Evolutionary conservation across 2,888 invertebrate genomes (phyloP).

Genomic region (Augiades crinisus): DNA sequence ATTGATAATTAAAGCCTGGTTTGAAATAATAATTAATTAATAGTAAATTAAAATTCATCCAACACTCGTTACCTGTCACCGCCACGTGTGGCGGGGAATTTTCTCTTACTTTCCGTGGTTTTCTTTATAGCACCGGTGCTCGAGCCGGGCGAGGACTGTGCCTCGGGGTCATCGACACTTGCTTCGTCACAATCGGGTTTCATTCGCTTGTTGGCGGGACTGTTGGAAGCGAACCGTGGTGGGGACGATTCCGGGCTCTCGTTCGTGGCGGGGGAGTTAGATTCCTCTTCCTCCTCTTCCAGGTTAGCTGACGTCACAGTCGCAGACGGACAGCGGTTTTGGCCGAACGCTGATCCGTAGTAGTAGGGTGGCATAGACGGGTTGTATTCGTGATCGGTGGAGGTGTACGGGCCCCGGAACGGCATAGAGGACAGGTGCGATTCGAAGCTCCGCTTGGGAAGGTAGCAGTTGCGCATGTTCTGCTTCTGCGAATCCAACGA

Average conservation of each 20-base stretch:
- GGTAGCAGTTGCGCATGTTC: too few relatives aligned
- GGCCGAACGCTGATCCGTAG: not conserved
- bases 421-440: not conserved
- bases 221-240: not conserved
- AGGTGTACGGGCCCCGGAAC: not conserved
- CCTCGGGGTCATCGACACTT: not conserved
- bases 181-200: not conserved
- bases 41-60: not conserved
- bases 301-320: not conserved
- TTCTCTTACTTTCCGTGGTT: not conserved
- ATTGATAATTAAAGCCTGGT: not conserved
- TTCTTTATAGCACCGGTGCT: not conserved
- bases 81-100: not conserved
- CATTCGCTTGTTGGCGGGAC: conserved; percentile 11
- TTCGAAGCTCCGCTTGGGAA: not conserved
- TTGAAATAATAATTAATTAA: not conserved
- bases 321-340: not conserved
- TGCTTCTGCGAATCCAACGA: too few relatives aligned
- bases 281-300: not conserved
- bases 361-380: not conserved
- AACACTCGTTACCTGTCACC: not conserved
- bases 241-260: not conserved
- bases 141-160: not conserved
- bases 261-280: too few relatives aligned
- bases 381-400: not conserved